phyloP scores from a whole-genome alignment of 2,797 vertebrate genomes.

The Helostoma temminkii region DNA sequence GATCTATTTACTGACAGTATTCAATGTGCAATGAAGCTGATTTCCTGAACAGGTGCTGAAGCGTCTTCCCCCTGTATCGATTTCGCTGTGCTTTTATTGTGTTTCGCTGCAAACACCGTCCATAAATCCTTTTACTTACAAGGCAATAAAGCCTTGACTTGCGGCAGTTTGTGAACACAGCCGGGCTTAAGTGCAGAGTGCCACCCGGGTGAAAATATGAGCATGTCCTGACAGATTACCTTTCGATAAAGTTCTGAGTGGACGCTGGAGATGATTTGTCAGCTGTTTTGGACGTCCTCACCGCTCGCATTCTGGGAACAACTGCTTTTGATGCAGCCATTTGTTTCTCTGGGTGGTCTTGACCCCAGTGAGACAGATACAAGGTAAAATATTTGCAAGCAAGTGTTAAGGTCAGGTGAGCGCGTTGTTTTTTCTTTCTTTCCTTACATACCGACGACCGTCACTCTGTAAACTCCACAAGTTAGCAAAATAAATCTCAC shows the following conservation, averaged over 20 bases:
- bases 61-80: conserved; percentile 31
- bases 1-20: conserved; percentile 17
- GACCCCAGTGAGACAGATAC: conserved; percentile 10
- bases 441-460: too few relatives aligned
- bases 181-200: background rate
- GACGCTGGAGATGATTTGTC: conserved; percentile 33
- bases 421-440: background rate
- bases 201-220: conserved; percentile 18
- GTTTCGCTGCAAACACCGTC: conserved; percentile 18
- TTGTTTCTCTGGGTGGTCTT: conserved; percentile 16
- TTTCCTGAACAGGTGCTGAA: conserved; percentile 2
- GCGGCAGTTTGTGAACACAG: background rate
- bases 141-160: conserved; percentile 33
- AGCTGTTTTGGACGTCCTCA: conserved; percentile 20
- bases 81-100: conserved; percentile 28
- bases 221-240: conserved; percentile 61
- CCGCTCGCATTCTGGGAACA: background rate
- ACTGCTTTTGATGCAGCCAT: conserved; percentile 36
- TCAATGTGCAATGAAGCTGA: conserved; percentile 2
- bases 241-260: conserved; percentile 57
- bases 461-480: background rate
- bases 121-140: conserved; percentile 40
- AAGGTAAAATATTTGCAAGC: background rate
- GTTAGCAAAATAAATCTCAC: background rate
- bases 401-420: background rate